These are phyloP conservation scores for Hyposmocoma kahamanoa DNA, from an alignment of 1,140 invertebrate genomes.

Conservation along the genomic window DNA sequence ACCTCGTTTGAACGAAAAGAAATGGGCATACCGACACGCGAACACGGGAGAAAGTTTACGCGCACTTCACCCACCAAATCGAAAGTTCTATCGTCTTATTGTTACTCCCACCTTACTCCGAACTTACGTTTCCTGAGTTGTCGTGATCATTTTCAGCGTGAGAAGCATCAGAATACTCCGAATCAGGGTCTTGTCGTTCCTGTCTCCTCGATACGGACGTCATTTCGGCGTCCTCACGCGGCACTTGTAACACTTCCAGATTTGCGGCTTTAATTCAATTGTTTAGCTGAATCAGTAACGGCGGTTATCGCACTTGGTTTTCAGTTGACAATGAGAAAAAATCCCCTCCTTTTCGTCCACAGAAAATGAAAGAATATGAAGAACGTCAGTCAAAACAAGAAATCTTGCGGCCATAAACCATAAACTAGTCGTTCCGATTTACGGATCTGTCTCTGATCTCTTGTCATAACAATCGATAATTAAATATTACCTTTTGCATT, in stretches of 20 bases:
- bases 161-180: constrained; percentile 68
- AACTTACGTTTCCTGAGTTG: constrained; percentile 65
- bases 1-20: constrained; percentile 68
- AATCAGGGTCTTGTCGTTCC: constrained; percentile 65
- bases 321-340: constrained; percentile 22
- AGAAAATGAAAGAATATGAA: constrained; percentile 42
- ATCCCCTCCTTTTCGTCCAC: constrained; percentile 43
- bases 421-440: constrained; percentile 32
- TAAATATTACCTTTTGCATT: no score
- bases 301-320: constrained; percentile 32
- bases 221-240: constrained; percentile 58
- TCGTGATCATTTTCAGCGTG: constrained; percentile 59
- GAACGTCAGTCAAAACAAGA: constrained; percentile 66
- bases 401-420: constrained; percentile 63
- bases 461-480: no score
- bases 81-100: constrained; percentile 45
- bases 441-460: no score
- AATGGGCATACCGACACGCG: constrained; percentile 68
- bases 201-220: constrained; percentile 62
- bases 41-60: constrained; percentile 63
- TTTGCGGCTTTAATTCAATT: constrained; percentile 37
- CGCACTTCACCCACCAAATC: constrained; percentile 59
- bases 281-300: constrained; percentile 21
- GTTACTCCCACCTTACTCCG: constrained; percentile 13
- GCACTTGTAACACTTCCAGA: constrained; percentile 64